Evolutionary conservation across 2,888 invertebrate species (phyloP).

Genomic region (Volucella zonaria): DNA sequence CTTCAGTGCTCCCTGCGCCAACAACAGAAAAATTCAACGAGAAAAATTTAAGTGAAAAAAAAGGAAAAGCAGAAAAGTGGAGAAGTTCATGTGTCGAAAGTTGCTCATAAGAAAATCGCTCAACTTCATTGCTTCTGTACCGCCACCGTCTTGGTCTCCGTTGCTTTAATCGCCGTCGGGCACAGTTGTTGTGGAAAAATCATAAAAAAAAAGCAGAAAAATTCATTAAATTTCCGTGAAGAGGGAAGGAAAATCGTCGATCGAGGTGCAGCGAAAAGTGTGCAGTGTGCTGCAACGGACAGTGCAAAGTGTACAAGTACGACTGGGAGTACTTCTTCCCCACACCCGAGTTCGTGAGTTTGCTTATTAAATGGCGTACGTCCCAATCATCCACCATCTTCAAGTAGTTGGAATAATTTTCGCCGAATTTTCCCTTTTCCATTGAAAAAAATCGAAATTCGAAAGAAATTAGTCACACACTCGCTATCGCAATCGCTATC

Average conservation of each 20-base stretch:
- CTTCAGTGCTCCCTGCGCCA: background rate
- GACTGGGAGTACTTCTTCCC: conserved; percentile 1
- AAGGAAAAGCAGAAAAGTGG: conserved; percentile 35
- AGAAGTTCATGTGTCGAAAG: conserved; percentile 64
- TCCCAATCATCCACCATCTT: conserved; percentile 29
- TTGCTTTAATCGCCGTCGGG: background rate
- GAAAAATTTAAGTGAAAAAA: conserved; percentile 14
- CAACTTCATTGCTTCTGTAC: conserved; percentile 38
- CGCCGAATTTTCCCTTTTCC: conserved; percentile 61
- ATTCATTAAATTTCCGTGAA: conserved; percentile 24
- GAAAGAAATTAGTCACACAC: conserved; percentile 57
- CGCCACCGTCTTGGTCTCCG: conserved; percentile 15
- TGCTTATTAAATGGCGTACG: conserved; percentile 62
- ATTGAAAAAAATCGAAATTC: conserved; percentile 31
- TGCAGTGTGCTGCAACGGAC: conserved; percentile 8
- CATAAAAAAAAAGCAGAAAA: conserved; percentile 30
- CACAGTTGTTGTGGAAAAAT: conserved; percentile 13
- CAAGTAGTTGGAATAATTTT: conserved; percentile 59
- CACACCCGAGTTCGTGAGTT: conserved; percentile 39
- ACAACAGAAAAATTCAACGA: background rate
- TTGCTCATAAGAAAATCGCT: conserved; percentile 52
- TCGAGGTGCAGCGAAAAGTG: conserved; percentile 52
- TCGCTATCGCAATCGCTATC: conserved; percentile 13
- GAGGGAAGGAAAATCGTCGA: conserved; percentile 47
- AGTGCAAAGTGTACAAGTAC: conserved; percentile 26